Percentiles rank a stretch among this genome's conserved stretches.
Evolutionary conservation across 2,797 vertebrate genomes (phyloP).

Genomic region (Cyclopterus lumpus): DNA sequence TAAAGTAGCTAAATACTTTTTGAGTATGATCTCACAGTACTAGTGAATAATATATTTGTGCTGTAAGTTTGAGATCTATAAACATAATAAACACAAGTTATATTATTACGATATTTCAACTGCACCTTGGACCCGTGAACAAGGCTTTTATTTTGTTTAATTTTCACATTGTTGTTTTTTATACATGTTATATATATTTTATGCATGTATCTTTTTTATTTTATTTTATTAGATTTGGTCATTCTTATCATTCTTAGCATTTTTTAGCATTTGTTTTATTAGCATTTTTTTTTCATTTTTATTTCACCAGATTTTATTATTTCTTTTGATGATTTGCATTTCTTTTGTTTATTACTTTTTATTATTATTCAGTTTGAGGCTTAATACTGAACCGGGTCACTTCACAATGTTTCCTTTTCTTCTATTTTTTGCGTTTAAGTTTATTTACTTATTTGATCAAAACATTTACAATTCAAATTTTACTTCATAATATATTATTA

Average conservation of each 20-base stretch:
- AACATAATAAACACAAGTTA: background rate
- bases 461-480: background rate
- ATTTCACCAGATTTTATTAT: background rate
- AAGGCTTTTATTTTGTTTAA: background rate
- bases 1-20: background rate
- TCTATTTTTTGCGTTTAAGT: background rate
- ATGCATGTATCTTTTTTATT: background rate
- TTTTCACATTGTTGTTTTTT: background rate
- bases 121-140: background rate
- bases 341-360: background rate
- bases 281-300: background rate
- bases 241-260: background rate
- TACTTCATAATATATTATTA: background rate
- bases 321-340: background rate
- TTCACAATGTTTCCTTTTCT: background rate
- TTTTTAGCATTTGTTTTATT: background rate
- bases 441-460: background rate
- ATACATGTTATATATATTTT: background rate
- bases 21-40: background rate
- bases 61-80: background rate
- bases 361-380: background rate
- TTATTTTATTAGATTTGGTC: background rate
- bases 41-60: background rate
- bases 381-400: background rate
- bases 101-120: background rate